Conservation (phyloP, 2,113 vertebrate genomes). For the human region GRCh38 chr15:95348001-95348500, state of each 20-base stretch:
- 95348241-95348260: not conserved
- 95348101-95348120: fast-evolving
- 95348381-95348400: not conserved
- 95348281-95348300: fast-evolving
- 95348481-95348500: not conserved
- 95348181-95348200: not conserved
- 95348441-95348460: not conserved
- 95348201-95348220: not conserved
- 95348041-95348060: not conserved
- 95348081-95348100: fast-evolving
- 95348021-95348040: fast-evolving
- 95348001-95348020: not conserved
- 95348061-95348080: fast-evolving
- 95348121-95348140: not conserved
- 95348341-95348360: not conserved
- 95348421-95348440: not conserved
- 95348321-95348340: not conserved
- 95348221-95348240: not conserved
- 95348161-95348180: not conserved
- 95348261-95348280: not conserved
- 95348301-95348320: not conserved
- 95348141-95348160: not conserved
- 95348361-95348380: not conserved
- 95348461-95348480: fast-evolving
- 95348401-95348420: not conserved